These are phyloP conservation scores for Henricia sp. DNA, from an alignment of 53 echinoderm and acorn worm genomes.

Conservation along the genomic window DNA sequence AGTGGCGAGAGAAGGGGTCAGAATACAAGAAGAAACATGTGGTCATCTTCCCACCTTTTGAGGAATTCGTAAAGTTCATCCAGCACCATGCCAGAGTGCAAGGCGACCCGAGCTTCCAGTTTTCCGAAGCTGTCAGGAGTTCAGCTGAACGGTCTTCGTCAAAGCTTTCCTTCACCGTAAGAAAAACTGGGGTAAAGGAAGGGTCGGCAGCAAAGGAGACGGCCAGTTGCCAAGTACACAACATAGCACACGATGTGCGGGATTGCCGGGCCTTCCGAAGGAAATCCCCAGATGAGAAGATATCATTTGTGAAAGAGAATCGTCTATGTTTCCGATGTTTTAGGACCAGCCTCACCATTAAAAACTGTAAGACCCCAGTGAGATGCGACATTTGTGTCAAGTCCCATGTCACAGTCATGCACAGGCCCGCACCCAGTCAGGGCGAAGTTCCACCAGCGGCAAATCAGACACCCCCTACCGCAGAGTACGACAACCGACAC, in stretches of 20 bases:
- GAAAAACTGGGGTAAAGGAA: conserved; percentile 59
- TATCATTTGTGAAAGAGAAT: conserved; percentile 42
- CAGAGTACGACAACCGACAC: conserved; percentile 34
- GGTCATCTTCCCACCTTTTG: no score
- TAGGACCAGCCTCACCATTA: conserved; percentile 45
- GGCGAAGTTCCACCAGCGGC: conserved; percentile 27
- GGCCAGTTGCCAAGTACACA: conserved; percentile 64
- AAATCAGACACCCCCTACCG: neutral
- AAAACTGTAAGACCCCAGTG: conserved; percentile 61
- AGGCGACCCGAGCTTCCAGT: conserved; percentile 66
- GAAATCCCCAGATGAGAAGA: conserved; percentile 60
- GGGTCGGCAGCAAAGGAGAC: neutral
- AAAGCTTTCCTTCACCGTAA: conserved; percentile 52
- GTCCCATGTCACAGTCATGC: conserved; percentile 53
- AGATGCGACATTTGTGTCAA: conserved; percentile 64
- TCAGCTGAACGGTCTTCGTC: conserved; percentile 7
- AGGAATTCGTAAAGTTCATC: conserved; percentile 62
- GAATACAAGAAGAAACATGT: no score
- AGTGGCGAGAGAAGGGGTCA: no score
- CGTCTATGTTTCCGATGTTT: conserved; percentile 67
- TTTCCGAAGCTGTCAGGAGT: conserved; percentile 13
- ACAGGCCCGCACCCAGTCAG: conserved; percentile 46
- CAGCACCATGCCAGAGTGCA: conserved; percentile 63
- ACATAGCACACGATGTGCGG: conserved; percentile 50
- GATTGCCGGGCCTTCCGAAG: conserved; percentile 63